Evolutionary conservation across 1,140 invertebrate genomes (phyloP), one percentile per base, ranked within the genome.

Genomic region (Hirudo medicinalis): DNA sequence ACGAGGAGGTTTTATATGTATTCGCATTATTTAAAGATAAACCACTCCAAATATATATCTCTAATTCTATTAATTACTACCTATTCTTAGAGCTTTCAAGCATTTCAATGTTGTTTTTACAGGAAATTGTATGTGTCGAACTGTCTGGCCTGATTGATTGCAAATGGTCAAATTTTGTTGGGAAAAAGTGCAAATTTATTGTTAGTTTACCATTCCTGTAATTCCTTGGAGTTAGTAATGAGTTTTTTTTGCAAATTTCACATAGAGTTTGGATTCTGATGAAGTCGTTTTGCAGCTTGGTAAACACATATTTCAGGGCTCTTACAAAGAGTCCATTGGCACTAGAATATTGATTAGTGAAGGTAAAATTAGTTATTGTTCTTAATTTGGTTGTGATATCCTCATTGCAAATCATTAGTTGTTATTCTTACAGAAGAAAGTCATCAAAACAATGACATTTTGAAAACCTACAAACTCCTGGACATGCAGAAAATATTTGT

Each of bases 61-160:
- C n/a, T n/a, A n/a, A n/a, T n/a, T n/a, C n/a, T n/a, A n/a, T n/a
- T n/a, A n/a, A n/a, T n/a, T n/a, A n/a, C n/a, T n/a, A n/a, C n/a
- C n/a, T n/a, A n/a, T n/a, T n/a, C n/a, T n/a, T n/a, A n/a, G n/a
- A n/a, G n/a, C 40, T 40, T 40, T 49, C 43, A 15, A 49, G 15
- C 11, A 15, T 9, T 15, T 63, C 8, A 22, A 60, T 13, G 11
- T 8, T 63, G 17, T 25, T 25, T 63, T 36, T 2, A 6, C 29
- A 63, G 67, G 67, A 68, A 40, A 22, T 68, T 15, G 67, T 68
- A 4, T 36, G 27, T 22, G 67, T 68, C 1, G 67, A 68, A 13
- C 20, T 68, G 40, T 68, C 67, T 68, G 67, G 36, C n/a, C 27
- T 68, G 8, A 68, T 68, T 68, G 67, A 68, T 43, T 40, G n/a